Base-by-base conservation (phyloP, 2,888 invertebrate genomes). In the Agapetus fuscipes region DNA sequence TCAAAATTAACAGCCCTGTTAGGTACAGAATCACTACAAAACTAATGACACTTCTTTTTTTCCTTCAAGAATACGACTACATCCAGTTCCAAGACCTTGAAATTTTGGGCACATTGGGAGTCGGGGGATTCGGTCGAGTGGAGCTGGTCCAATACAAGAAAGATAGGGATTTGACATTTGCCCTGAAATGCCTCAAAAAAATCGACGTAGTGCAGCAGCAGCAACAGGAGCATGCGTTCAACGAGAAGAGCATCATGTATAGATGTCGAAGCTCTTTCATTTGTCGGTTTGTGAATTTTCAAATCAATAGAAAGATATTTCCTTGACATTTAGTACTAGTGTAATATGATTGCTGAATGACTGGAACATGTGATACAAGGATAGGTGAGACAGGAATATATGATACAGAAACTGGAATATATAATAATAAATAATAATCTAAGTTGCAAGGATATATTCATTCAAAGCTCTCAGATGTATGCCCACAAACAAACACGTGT, bases 71-170 rank as follows among this genome's bases (percentile, higher is more conserved):
- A 54, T 79, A 78, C 56, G 72, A 75, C 16, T 73, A 76, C 45
- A 71, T 95, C 17, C 71, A 79, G 39, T 63, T 95, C 31, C 73
- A 76, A 16, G 86, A 94, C 53, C 66, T 96, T 49, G 83, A 84
- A 52, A 77, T 82, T 43, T 70, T 89, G 12, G 84, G 84, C 14
- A 93, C 91, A 0, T 70, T 95, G 49, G 95, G 95, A 1, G 84
- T 93, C 10, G 95, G 95, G 3, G 94, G 93, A 2, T 93, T 93
- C 56, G 93, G 93, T 1, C 72, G 90, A 2, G 93, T 93, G 0
- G 90, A 88, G 55, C 66, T 89, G 43, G 83, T 83, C 13, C 71
- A 72, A 17, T 75, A 78, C 53, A 68, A 69, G 35, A 66, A 66
- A 1, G 62, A 75, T 37, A 62, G 62, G 24, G 62, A 72, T 50